These are phyloP conservation scores for Temnothorax nylanderi DNA, from an alignment of 1,140 invertebrate genomes.

Conservation along the genomic window DNA sequence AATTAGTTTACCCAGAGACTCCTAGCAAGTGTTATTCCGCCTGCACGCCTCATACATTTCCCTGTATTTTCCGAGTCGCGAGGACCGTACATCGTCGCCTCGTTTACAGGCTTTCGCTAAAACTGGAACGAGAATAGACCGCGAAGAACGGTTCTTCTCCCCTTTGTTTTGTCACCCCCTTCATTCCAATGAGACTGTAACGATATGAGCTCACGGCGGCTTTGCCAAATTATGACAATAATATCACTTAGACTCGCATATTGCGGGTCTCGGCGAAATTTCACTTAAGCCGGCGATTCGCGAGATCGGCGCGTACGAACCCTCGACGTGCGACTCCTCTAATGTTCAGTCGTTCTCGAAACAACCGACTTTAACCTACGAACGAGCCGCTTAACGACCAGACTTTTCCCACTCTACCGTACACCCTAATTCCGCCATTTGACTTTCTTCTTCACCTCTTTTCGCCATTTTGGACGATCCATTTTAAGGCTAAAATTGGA, in stretches of 20 bases:
- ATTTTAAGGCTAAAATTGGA: background rate
- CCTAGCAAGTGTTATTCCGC: slow-evolving; percentile 45
- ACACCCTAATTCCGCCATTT: background rate
- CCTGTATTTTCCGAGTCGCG: slow-evolving; percentile 26
- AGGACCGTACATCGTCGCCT: slow-evolving; percentile 38
- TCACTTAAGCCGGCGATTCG: slow-evolving; percentile 67
- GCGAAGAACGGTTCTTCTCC: background rate
- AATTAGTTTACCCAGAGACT: slow-evolving; percentile 50
- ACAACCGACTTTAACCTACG: slow-evolving; percentile 61
- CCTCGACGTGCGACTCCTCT: slow-evolving; percentile 23
- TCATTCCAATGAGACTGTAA: slow-evolving; percentile 48
- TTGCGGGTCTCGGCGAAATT: slow-evolving; percentile 56
- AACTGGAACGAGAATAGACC: slow-evolving; percentile 36
- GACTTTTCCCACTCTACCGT: too few species aligned
- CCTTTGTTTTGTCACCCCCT: background rate
- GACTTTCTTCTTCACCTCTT: background rate
- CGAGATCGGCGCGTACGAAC: slow-evolving; percentile 41
- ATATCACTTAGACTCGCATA: slow-evolving; percentile 62
- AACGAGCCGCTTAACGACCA: slow-evolving; percentile 64
- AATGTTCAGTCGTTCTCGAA: slow-evolving; percentile 65
- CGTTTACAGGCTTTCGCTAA: slow-evolving; percentile 51
- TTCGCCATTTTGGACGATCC: background rate
- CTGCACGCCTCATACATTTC: slow-evolving; percentile 30
- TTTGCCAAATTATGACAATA: slow-evolving; percentile 73
- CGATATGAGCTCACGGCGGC: slow-evolving; percentile 42